Evolutionary conservation across 2,888 invertebrate species (phyloP), one percentile per base, ranked within the genome.

Genomic region (Molorchus minor): DNA sequence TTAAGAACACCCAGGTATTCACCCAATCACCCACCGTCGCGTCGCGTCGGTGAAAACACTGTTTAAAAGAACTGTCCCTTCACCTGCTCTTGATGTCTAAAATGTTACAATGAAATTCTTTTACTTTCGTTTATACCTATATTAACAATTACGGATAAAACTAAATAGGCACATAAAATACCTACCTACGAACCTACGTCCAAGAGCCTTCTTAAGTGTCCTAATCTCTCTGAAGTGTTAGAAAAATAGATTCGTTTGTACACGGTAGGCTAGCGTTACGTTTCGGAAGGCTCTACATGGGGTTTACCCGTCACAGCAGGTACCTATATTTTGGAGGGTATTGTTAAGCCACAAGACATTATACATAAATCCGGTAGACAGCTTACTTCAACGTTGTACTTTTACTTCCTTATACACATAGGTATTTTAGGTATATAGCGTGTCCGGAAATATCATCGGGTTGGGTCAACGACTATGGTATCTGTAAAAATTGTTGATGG

Each of bases 211-310:
- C 33, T 33, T 7, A 33, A 33, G 33, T 3, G 12, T 33, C 15
- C n/a, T 4, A 21, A 43, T 15, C 13, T 43, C n/a, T 43, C 10
- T 25, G 16, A 20, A 19, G 43, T 43, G 43, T 13, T 21, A 43
- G 43, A 7, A 43, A 25, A 43, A 43, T 43, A 43, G 1, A 25
- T 13, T 25, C n/a, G 19, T 25, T 43, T 43, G 15, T 43, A 3
- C 2, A 12, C 12, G 13, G n/a, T 20, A 41, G 21, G 17, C 5
- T 40, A 16, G 40, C 13, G 20, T 41, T 41, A 5, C n/a, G 41
- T 41, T 17, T 19, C 15, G 20, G 17, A 15, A 25, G 7, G 25
- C 4, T 15, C 10, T 35, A 8, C 12, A 13, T 5, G 1, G 21
- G 20, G 13, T 13, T 3, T 3, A 33, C 33, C 33, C 33, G n/a